Base-by-base conservation (phyloP, 1,140 invertebrate genomes). In the Bombus fervidus region DNA sequence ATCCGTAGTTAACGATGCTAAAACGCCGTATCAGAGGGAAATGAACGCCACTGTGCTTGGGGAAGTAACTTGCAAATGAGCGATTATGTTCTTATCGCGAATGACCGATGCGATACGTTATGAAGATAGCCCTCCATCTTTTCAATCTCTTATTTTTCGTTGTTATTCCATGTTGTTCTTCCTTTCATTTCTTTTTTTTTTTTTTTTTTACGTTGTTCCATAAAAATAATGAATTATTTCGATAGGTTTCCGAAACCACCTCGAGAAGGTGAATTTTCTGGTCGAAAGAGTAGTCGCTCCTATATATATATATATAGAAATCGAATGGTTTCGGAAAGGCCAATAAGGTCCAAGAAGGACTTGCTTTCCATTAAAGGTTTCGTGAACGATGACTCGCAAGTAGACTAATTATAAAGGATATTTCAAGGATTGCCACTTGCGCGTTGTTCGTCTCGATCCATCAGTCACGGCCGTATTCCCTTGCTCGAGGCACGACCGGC, bases 401-500 rank as follows among this genome's bases (percentile, higher is more conserved):
- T 69, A 47, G 79, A 81, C 69, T 90, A 83, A 90, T 87, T 87
- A 72, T 73, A 37, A 25, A 43, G 28, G 28, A 53, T 64, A 64
- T 76, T 12, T 22, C n/a, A 18, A 9, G 28, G 3, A 31, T 31
- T 8, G 37, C 53, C 47, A 31, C 39, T 15, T 18, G 2, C 69
- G 25, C 34, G 34, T 82, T 85, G 83, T 82, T 81, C 43, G 18
- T 39, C 41, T 43, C 76, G 76, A 82, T 90, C 77, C 66, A 88
- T 90, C 89, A 88, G 31, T n/a, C 78, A 22, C 69, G 18, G 18
- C 41, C 59, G 34, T 64, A 71, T 66, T 62, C 72, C 59, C 68
- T 81, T 37, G 39, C 8, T 6, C 8, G 13, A 15, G 64, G 76
- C 64, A 47, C 77, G 74, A 37, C 74, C 64, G n/a, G 74, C 22